These are phyloP conservation scores for Ylistrum balloti DNA, from an alignment of 1,140 invertebrate species.

Conservation along the genomic window DNA sequence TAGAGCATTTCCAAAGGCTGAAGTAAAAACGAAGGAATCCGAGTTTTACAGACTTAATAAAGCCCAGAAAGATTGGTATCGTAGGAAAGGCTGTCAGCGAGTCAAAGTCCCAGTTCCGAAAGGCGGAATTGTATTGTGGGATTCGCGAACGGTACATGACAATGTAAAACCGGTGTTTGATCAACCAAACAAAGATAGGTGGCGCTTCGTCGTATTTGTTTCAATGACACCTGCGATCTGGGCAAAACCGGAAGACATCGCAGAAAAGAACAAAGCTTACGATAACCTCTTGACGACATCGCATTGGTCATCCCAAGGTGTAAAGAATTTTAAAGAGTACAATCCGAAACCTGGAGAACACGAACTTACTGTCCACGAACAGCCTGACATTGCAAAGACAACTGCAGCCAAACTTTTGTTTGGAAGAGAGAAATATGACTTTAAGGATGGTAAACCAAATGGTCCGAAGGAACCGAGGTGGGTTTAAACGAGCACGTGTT, in stretches of 20 bases:
- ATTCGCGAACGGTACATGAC: conserved; percentile 73
- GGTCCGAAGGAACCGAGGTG: conserved; percentile 59
- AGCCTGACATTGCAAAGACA: conserved; percentile 61
- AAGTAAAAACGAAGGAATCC: background rate
- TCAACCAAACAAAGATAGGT: conserved; percentile 67
- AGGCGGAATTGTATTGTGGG: conserved; percentile 76
- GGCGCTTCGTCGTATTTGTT: conserved; percentile 76
- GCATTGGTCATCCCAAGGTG: conserved; percentile 74
- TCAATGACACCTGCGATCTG: conserved; percentile 75
- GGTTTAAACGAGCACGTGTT: conserved; percentile 36
- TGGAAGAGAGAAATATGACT: conserved; percentile 64
- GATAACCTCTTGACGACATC: conserved; percentile 66
- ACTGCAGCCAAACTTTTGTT: conserved; percentile 61
- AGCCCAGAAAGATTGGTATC: conserved; percentile 63
- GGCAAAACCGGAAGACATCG: conserved; percentile 66
- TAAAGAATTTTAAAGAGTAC: conserved; percentile 60
- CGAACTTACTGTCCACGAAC: conserved; percentile 50
- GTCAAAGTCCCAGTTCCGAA: conserved; percentile 72
- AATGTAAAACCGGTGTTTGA: conserved; percentile 63
- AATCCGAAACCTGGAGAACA: conserved; percentile 55
- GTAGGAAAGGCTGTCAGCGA: conserved; percentile 61
- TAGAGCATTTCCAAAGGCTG: conserved; percentile 57
- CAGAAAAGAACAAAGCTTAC: conserved; percentile 67
- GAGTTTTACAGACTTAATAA: conserved; percentile 61
- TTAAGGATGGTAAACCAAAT: conserved; percentile 65